phyloP scores from a whole-genome alignment of 2,113 vertebrate species.

The Megaleporinus macrocephalus region DNA sequence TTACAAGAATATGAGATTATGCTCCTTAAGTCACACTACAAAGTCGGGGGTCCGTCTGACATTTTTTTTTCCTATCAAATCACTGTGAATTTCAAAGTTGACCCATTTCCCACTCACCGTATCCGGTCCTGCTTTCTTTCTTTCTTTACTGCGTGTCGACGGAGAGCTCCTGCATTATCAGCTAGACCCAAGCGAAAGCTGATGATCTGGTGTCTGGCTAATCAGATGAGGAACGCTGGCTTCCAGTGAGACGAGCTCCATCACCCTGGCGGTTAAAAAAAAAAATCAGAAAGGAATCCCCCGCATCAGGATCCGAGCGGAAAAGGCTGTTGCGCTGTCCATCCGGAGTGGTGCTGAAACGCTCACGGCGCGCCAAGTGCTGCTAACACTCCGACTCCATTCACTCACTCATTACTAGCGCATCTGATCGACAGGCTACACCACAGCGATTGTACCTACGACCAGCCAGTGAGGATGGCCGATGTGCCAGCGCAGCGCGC shows the following conservation, averaged over 20 bases:
- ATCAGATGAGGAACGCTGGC: slow-evolving; percentile 29
- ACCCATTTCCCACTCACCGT: slow-evolving; percentile 57
- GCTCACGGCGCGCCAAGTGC: slow-evolving; percentile 17
- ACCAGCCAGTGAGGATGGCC: slow-evolving; percentile 45
- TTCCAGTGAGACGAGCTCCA: slow-evolving; percentile 48
- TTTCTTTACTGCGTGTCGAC: slow-evolving; percentile 31
- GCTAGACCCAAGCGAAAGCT: slow-evolving; percentile 26
- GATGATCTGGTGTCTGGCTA: slow-evolving; percentile 26
- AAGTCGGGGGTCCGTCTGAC: neutral
- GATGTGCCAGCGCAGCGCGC: slow-evolving; percentile 46
- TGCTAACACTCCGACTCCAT: slow-evolving; percentile 10
- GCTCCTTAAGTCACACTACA: neutral
- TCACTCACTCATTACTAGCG: slow-evolving; percentile 28
- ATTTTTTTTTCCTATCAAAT: neutral
- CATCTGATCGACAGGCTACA: neutral
- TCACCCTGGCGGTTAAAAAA: slow-evolving; percentile 34
- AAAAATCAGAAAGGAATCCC: slow-evolving; percentile 45
- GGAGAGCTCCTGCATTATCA: slow-evolving; percentile 37
- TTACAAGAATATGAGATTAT: neutral
- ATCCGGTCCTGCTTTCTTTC: slow-evolving; percentile 20
- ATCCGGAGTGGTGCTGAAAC: slow-evolving; percentile 52
- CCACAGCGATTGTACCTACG: slow-evolving; percentile 28
- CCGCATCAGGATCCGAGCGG: slow-evolving; percentile 19
- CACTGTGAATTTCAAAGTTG: slow-evolving; percentile 49
- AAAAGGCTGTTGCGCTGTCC: slow-evolving; percentile 63